phyloP scores from a whole-genome alignment of 2,113 vertebrate species.

The Triplophysa dalaica region DNA sequence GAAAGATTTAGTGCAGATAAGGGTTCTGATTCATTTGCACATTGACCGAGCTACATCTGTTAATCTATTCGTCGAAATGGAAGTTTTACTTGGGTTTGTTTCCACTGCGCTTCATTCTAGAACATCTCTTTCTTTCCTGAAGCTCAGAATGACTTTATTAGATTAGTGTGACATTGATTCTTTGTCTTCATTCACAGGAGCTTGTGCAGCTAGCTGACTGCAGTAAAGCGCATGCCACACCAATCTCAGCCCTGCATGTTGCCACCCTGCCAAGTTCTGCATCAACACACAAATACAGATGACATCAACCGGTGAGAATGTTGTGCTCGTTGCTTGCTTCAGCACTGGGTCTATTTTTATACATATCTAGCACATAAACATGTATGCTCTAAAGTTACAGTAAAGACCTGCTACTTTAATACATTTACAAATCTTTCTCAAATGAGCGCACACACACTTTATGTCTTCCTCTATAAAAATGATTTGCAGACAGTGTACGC shows the following conservation, averaged over 20 bases:
- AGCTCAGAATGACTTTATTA: constrained; percentile 21
- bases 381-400: neutral
- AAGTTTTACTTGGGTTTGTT: neutral
- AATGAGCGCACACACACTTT: constrained; percentile 13
- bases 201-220: constrained; percentile 25
- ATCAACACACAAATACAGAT: constrained; percentile 11
- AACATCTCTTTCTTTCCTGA: constrained; percentile 9
- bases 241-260: constrained; percentile 12
- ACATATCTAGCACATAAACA: neutral
- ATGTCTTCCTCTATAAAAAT: constrained; percentile 40
- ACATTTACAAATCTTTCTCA: constrained; percentile 9
- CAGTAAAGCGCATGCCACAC: constrained; percentile 39
- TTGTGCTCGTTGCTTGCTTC: constrained; percentile 5
- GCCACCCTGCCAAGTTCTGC: constrained; percentile 30
- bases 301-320: constrained; percentile 17
- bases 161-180: constrained; percentile 1
- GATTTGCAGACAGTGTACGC: constrained; percentile 48
- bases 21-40: neutral
- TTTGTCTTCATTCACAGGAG: constrained; percentile 29
- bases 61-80: neutral
- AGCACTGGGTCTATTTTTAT: constrained; percentile 2
- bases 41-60: neutral
- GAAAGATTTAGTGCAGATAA: neutral
- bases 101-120: neutral
- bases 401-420: neutral